Evolutionary conservation across 2,888 invertebrate genomes (phyloP), one percentile per base, ranked within the genome.

Genomic region (Pollenia amentaria): DNA sequence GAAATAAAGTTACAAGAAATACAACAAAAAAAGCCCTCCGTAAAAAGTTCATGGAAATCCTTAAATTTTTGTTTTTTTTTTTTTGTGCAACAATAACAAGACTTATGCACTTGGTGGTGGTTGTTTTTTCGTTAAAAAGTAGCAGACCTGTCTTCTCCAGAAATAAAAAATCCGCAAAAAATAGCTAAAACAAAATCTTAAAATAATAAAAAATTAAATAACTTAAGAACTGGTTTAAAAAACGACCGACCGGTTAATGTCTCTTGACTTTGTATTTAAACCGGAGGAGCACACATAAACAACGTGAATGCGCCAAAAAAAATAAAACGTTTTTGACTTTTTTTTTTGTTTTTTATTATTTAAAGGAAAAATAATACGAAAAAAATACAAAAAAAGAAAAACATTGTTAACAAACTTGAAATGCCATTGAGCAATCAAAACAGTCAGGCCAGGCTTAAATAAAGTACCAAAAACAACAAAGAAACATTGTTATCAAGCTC

Each of bases 381-480:
- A 84, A 88, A 88, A 87, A 85, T 46, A 84, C 85, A 89, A 87
- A 88, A 84, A 51, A 85, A 65, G 60, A 72, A 60, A 84, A 86
- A 75, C 78, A 88, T 89, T 84, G 64, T 75, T 82, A 64, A 84
- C 77, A 90, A 90, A 91, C 90, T 90, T 90, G 87, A 88, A 88
- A 89, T 87, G 82, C 85, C 89, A 88, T 89, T 87, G 86, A 85
- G 87, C 81, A 69, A 82, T 86, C 84, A 85, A 82, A 88, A 79
- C 12, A 83, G 60, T 14, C 79, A 67, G 51, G 42, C 60, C 78
- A 76, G 55, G 70, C 72, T 65, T 55, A 85, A 86, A 62, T 60
- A 77, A 62, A 85, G 84, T 78, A 82, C 80, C 87, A 89, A 87
- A 46, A 42, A 78, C 42, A 75, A 46, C n/a, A 38, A 57, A 48